Evolutionary conservation across 2,888 invertebrate species (phyloP).

Genomic region (Therioaphis trifolii): DNA sequence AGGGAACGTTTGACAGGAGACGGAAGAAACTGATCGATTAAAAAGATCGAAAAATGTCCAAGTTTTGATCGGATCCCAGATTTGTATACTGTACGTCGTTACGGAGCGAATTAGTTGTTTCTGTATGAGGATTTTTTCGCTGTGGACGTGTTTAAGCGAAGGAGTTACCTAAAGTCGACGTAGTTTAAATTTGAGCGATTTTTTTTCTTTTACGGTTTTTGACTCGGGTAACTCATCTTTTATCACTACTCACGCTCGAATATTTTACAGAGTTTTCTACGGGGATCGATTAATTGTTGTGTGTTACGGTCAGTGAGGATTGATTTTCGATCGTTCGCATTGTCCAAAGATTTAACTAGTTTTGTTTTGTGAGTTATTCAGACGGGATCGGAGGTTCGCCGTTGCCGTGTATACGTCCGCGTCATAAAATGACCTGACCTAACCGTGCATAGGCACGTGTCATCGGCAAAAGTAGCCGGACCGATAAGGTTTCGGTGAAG

Average conservation of each 20-base stretch:
- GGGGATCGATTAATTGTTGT: neutral
- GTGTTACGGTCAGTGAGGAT: no score
- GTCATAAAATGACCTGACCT: no score
- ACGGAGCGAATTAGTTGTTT: neutral
- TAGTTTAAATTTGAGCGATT: neutral
- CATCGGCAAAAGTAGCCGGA: neutral
- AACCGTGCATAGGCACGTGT: no score
- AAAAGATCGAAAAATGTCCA: neutral
- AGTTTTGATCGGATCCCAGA: neutral
- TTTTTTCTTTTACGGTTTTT: no score
- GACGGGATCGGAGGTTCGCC: neutral
- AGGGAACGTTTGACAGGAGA: slow-evolving; percentile 11
- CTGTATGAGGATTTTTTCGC: neutral
- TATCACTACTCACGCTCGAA: neutral
- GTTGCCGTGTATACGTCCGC: no score
- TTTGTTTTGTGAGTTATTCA: neutral
- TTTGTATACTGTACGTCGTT: neutral
- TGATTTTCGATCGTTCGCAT: neutral
- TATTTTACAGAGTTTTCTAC: neutral
- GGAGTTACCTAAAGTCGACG: neutral
- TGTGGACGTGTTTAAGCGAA: neutral
- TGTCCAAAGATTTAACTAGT: neutral
- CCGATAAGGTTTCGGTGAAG: neutral
- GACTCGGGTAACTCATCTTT: no score
- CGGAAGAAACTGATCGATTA: neutral